A percentile compares a stretch with the other conserved stretches of the same genome.
phyloP scores from a whole-genome alignment of 2,113 vertebrate species.

The Anguilla rostrata region DNA sequence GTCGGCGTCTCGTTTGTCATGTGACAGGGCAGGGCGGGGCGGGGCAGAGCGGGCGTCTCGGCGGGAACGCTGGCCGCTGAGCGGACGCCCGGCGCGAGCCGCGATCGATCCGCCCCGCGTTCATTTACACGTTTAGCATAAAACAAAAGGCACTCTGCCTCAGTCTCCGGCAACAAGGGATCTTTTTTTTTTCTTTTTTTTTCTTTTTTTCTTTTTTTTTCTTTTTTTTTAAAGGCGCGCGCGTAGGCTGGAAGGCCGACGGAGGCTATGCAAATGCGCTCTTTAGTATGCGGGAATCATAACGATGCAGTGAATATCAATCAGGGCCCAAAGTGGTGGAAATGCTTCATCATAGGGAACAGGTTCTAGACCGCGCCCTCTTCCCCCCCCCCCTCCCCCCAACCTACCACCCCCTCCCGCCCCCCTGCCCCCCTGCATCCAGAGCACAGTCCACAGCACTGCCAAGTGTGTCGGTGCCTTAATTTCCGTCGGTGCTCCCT shows the following conservation, averaged over 20 bases:
- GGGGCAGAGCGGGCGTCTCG: background rate
- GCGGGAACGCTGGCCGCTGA: background rate
- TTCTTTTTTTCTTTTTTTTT: background rate
- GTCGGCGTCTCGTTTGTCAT: constrained; percentile 36
- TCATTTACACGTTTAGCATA: constrained; percentile 37
- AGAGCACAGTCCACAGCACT: constrained; percentile 27
- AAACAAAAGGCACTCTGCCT: constrained; percentile 21
- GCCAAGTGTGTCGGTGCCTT: constrained; percentile 14
- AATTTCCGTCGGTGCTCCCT: constrained; percentile 25
- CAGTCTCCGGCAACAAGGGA: constrained; percentile 30
- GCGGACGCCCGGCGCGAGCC: constrained; percentile 26
- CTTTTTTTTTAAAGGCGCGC: constrained; percentile 11
- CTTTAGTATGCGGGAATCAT: constrained; percentile 45
- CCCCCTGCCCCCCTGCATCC: constrained; percentile 14
- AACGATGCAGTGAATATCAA: constrained; percentile 47
- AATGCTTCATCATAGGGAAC: constrained; percentile 29
- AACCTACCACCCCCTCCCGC: background rate
- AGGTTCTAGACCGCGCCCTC: constrained; percentile 24
- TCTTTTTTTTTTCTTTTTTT: too few species aligned
- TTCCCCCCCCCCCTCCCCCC: background rate
- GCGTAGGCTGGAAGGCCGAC: constrained; percentile 33
- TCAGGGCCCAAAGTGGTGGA: constrained; percentile 39
- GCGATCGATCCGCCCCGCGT: constrained; percentile 40
- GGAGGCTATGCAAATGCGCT: constrained; percentile 44
- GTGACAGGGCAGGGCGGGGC: background rate